Evolutionary conservation across 2,888 invertebrate species (phyloP).

Genomic region (Lochmaea crataegi): DNA sequence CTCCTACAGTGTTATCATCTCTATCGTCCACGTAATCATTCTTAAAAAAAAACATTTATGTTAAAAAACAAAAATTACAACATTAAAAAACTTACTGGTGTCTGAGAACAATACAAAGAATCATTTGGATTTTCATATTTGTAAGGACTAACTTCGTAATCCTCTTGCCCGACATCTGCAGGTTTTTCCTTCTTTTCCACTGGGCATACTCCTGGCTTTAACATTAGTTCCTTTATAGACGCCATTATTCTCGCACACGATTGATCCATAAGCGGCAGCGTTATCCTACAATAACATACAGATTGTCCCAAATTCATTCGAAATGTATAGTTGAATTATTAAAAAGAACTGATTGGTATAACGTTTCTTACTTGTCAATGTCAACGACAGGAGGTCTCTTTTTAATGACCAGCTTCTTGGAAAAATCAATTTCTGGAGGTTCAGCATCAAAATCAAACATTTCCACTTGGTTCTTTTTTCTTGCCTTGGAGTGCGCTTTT

Average conservation of each 20-base stretch:
- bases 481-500: conserved; percentile 43
- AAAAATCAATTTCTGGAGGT: conserved; percentile 34
- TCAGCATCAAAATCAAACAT: conserved; percentile 35
- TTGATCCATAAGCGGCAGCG: conserved; percentile 46
- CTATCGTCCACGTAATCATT: conserved; percentile 45
- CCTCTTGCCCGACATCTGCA: conserved; percentile 40
- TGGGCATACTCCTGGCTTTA: conserved; percentile 44
- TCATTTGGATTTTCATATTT: conserved; percentile 70
- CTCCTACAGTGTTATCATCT: conserved; percentile 44
- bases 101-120: conserved; percentile 65
- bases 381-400: conserved; percentile 36
- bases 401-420: conserved; percentile 39
- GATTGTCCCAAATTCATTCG: no score
- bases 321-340: no score
- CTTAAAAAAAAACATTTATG: conserved; percentile 10
- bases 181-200: conserved; percentile 25
- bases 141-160: conserved; percentile 64
- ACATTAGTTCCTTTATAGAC: conserved; percentile 43
- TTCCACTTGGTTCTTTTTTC: conserved; percentile 44
- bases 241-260: conserved; percentile 39
- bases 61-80: no score
- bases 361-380: conserved; percentile 42
- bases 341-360: no score
- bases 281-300: conserved; percentile 43
- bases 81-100: conserved; percentile 33